phyloP scores from a whole-genome alignment of 2,797 vertebrate genomes.

The Tiaroga cobitis region DNA sequence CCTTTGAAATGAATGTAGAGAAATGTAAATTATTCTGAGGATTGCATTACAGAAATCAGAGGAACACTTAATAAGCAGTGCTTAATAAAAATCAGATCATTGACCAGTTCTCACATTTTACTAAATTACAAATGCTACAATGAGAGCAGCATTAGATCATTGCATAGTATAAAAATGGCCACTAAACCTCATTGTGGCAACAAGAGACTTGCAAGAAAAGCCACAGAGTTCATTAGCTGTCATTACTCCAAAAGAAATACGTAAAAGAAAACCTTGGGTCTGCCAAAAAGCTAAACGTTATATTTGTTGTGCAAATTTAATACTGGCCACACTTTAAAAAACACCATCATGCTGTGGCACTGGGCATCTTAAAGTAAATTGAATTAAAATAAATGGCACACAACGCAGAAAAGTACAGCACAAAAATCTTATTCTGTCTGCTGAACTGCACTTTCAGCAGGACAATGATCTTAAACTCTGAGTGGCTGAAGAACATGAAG shows the following conservation, averaged over 20 bases:
- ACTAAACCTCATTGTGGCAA: neutral
- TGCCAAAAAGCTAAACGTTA: neutral
- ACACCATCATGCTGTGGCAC: neutral
- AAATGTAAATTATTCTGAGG: neutral
- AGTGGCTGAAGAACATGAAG: neutral
- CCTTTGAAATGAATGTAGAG: neutral
- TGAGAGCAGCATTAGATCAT: neutral
- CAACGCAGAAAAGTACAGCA: neutral
- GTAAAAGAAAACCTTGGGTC: neutral
- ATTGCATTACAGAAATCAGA: neutral
- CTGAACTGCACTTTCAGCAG: neutral
- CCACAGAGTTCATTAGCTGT: neutral
- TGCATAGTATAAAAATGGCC: neutral
- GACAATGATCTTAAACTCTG: neutral
- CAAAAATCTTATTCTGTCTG: neutral
- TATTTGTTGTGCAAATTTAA: neutral
- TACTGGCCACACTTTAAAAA: neutral
- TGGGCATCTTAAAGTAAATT: neutral
- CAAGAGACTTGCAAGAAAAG: neutral
- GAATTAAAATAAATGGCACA: neutral
- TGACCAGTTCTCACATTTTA: neutral
- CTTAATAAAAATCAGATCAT: neutral
- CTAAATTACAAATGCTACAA: neutral
- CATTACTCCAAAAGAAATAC: neutral
- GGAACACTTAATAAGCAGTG: neutral